A percentile compares a stretch with the other conserved stretches of the same genome.
These are phyloP conservation scores for Noctua pronuba DNA, from an alignment of 2,888 invertebrate genomes.

Conservation along the genomic window DNA sequence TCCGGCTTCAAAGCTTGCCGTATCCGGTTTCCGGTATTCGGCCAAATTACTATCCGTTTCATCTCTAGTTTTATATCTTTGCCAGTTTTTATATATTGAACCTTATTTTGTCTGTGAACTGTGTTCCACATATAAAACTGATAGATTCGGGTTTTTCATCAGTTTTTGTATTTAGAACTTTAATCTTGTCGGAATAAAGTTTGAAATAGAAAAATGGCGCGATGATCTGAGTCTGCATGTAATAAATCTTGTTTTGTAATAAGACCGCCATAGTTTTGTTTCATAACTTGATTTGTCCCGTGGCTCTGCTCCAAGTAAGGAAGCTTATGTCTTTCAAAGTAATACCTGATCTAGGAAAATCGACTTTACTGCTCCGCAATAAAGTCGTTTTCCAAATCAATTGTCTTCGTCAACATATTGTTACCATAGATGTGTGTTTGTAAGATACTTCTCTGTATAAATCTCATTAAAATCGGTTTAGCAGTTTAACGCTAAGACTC, in stretches of 20 bases:
- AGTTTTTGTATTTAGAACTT: neutral
- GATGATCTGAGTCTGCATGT: neutral
- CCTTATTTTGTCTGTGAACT: no score
- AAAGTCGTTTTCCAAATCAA: neutral
- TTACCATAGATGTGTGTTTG: neutral
- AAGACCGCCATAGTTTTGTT: neutral
- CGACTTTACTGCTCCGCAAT: neutral
- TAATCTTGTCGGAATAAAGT: neutral
- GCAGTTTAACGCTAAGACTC: neutral
- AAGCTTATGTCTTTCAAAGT: neutral
- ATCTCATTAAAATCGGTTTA: neutral
- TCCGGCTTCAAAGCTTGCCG: no score
- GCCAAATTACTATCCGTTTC: no score
- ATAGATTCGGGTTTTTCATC: no score
- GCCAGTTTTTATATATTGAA: no score
- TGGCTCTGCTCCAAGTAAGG: neutral
- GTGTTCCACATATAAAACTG: neutral
- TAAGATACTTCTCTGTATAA: constrained; percentile 1
- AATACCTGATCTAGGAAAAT: neutral
- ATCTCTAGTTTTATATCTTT: no score
- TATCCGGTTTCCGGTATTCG: no score
- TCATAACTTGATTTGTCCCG: neutral
- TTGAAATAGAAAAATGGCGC: neutral
- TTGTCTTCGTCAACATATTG: neutral
- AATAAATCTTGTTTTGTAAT: neutral